Percentiles rank a stretch among this genome's conserved stretches.
Conservation (phyloP, 1,140 invertebrate species). For the Harpegnathos saltator region DNA sequence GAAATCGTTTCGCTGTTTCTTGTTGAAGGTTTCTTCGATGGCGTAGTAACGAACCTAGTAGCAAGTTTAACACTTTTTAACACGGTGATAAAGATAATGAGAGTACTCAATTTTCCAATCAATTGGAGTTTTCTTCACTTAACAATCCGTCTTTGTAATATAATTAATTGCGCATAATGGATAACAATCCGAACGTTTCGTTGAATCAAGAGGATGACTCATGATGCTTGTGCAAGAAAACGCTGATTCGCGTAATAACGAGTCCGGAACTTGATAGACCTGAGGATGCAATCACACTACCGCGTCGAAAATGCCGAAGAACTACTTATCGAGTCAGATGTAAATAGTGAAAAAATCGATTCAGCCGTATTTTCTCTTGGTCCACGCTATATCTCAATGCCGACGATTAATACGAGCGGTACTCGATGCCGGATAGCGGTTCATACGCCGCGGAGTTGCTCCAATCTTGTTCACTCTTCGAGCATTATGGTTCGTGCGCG, state of each 20-base stretch:
- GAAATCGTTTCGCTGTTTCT: background rate
- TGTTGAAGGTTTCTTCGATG: background rate
- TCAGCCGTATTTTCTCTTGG: background rate
- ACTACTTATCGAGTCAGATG: background rate
- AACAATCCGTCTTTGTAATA: background rate
- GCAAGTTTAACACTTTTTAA: background rate
- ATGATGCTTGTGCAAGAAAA: constrained; percentile 8
- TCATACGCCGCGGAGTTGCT: too few species aligned
- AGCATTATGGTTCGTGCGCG: too few species aligned
- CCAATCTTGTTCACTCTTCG: background rate
- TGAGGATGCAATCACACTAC: background rate
- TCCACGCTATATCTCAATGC: background rate
- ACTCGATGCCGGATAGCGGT: too few species aligned
- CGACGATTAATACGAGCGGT: background rate
- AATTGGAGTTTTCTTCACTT: background rate
- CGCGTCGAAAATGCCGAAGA: background rate
- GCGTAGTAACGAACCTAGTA: background rate
- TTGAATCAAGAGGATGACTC: constrained; percentile 19
- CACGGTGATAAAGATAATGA: background rate
- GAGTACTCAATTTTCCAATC: background rate
- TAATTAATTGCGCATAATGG: background rate
- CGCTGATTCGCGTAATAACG: background rate
- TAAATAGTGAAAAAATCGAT: too few species aligned
- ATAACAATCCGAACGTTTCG: background rate
- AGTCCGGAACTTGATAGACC: background rate